Base-by-base conservation (phyloP, 2,888 invertebrate genomes). In the Chrysolina americana region DNA sequence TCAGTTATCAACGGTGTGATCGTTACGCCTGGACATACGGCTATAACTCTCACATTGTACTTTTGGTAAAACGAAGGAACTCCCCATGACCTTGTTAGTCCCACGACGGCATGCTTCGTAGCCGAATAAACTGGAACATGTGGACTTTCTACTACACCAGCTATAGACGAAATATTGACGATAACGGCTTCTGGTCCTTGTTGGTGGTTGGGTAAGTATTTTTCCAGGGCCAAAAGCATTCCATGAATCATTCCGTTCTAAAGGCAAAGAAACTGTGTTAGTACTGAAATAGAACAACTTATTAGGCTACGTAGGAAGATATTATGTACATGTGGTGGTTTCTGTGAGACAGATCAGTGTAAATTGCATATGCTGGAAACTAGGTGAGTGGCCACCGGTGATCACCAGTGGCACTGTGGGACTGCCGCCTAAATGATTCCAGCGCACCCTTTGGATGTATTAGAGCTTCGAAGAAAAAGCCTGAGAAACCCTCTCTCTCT, bases 11-110 rank as follows among this genome's bases (percentile, higher is more conserved):
- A 70, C 10, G 78, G 85, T 0, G 90, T 89, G 53, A 87, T 84
- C 0, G 90, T 90, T 41, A 89, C 89, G 1, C 90, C 90, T 9
- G 90, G 91, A 77, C 90, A 90, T 23, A 91, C 83, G 0, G 88
- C 89, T 10, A 91, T 83, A 5, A 90, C 89, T 76, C 89, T 87
- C 10, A 91, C 89, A 2, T 89, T 89, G 41, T 21, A 28, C 17
- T 17, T 86, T 2, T 87, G 85, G 73, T 80, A 90, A 48, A 76
- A 73, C 1, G 56, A 62, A 3, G 64, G 64, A 36, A 53, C 17
- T 2, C 78, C 76, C 78, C 78, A 78, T 5, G 74, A 48, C 48
- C 65, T 70, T 3, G 76, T 74, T 41, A 77, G 50, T 0, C 71
- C 76, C 15, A 72, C 21, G 2, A 78, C 64, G 10, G 78, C 76